Conservation (phyloP, 2,113 vertebrate species). For the Caranx ignobilis region DNA sequence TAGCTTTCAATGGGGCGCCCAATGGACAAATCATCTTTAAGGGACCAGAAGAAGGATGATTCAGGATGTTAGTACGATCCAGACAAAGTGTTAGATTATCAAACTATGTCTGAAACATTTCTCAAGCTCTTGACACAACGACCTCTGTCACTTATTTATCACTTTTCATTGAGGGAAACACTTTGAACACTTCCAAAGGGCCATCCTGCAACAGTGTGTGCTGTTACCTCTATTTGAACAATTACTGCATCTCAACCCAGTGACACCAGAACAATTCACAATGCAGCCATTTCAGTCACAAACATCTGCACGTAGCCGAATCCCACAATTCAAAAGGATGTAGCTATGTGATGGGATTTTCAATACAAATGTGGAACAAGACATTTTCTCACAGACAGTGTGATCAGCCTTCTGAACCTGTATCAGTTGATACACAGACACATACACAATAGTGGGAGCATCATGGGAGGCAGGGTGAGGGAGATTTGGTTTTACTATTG, state of each 20-base stretch:
- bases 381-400: background rate
- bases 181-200: too few species aligned
- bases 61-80: background rate
- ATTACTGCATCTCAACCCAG: too few species aligned
- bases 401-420: background rate
- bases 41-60: background rate
- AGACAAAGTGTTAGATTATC: too few species aligned
- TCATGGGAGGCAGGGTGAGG: conserved; percentile 40
- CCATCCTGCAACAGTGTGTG: too few species aligned
- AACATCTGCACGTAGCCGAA: conserved; percentile 16
- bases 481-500: conserved; percentile 48
- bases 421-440: background rate
- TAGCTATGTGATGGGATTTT: background rate
- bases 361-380: background rate
- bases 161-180: too few species aligned
- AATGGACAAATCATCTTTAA: background rate
- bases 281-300: conserved; percentile 7
- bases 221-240: too few species aligned
- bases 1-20: background rate
- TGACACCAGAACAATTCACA: too few species aligned
- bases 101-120: background rate
- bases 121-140: background rate
- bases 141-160: too few species aligned
- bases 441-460: background rate
- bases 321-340: background rate